A percentile compares a stretch with the other conserved stretches of the same genome.
These are phyloP conservation scores for Colossoma macropomum DNA, from an alignment of 2,113 vertebrate species.

Conservation along the genomic window DNA sequence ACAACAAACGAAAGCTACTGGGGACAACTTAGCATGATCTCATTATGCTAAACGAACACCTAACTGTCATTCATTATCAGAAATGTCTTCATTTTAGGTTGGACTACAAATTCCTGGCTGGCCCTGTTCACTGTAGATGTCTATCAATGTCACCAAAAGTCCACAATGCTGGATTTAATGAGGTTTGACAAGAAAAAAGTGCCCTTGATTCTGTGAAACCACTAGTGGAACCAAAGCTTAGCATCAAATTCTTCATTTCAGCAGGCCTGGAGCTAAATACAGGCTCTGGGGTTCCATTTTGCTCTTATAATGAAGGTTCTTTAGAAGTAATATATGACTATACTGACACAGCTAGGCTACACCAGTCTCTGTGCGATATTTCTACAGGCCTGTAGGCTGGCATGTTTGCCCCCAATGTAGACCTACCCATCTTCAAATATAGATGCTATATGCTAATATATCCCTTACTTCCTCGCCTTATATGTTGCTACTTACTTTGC, in stretches of 20 bases:
- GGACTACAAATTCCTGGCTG: not conserved
- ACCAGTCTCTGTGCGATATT: not conserved
- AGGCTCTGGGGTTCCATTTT: not conserved
- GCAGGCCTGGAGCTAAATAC: not conserved
- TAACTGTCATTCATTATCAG: not conserved
- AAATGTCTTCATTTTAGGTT: no score
- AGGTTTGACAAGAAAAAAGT: not conserved
- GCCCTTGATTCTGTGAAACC: slow-evolving; percentile 8
- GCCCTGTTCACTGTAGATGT: not conserved
- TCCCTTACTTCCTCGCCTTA: not conserved
- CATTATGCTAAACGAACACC: not conserved
- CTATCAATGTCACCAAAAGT: not conserved
- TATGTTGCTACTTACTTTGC: not conserved
- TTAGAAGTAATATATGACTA: not conserved
- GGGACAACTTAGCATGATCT: not conserved
- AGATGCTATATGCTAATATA: not conserved
- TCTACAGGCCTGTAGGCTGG: not conserved
- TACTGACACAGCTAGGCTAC: not conserved
- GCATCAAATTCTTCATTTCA: not conserved
- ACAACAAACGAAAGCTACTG: not conserved
- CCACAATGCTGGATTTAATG: not conserved
- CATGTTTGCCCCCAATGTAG: not conserved
- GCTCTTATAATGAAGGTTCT: not conserved
- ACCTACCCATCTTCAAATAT: not conserved
- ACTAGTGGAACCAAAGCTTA: not conserved